Conservation (phyloP, 2,797 vertebrate genomes). For the Tadarida brasiliensis region DNA sequence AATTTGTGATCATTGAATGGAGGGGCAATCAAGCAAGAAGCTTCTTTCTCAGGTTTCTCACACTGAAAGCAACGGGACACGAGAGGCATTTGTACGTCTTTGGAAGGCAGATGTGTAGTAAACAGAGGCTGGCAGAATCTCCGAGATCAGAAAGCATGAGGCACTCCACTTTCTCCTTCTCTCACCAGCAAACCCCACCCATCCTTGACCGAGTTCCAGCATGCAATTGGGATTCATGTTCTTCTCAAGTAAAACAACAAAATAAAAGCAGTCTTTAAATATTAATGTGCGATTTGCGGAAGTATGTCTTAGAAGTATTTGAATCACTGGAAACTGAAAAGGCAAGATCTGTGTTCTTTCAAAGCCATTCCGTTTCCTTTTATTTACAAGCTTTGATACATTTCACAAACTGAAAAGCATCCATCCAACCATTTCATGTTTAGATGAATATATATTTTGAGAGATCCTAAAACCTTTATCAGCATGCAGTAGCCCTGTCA, state of each 20-base stretch:
- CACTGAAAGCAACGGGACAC: conserved; percentile 45
- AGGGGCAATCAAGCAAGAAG: neutral
- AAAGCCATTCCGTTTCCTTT: conserved; percentile 83
- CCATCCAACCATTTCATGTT: conserved; percentile 80
- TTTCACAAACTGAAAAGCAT: conserved; percentile 85
- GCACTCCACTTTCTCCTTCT: neutral
- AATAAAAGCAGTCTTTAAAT: conserved; percentile 75
- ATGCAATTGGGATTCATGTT: neutral
- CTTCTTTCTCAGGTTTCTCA: conserved; percentile 23
- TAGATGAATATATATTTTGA: conserved; percentile 85
- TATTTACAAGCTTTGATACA: conserved; percentile 83
- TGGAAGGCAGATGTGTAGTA: neutral
- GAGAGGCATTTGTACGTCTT: neutral
- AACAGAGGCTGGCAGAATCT: conserved; percentile 38
- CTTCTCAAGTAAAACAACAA: conserved; percentile 65
- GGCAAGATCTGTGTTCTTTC: conserved; percentile 81
- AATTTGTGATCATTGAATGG: neutral
- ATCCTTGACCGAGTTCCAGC: neutral
- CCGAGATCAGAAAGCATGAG: conserved; percentile 30
- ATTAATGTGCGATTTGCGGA: conserved; percentile 70
- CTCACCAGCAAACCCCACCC: neutral
- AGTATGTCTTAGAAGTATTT: conserved; percentile 69
- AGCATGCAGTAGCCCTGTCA: conserved; percentile 73
- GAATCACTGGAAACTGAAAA: conserved; percentile 78
- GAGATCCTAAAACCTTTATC: conserved; percentile 75